Conservation (phyloP, 2,888 invertebrate species). For the Lycia hirtaria region DNA sequence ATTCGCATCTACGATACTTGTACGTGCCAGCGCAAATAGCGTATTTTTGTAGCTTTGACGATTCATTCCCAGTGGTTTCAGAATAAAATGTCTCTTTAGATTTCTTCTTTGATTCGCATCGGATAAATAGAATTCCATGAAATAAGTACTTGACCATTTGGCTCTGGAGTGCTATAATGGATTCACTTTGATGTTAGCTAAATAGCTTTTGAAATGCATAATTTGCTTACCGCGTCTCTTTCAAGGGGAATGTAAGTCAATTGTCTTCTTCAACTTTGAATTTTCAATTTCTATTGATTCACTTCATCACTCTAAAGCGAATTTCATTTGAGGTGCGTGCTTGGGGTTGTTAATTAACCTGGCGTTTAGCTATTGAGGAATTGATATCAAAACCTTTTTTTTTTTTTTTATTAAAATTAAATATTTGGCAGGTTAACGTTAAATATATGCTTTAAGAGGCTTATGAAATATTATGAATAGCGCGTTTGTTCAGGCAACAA, state of each 20-base stretch:
- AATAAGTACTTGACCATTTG: constrained; percentile 46
- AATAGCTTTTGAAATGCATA: constrained; percentile 46
- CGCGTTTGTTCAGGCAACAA: no score
- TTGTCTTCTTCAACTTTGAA: constrained; percentile 38
- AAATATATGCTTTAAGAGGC: no score
- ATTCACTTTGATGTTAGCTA: constrained; percentile 47
- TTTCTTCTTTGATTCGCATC: constrained; percentile 1
- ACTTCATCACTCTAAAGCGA: no score
- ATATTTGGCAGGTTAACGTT: no score
- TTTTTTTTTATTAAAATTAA: no score
- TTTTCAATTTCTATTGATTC: constrained; percentile 22
- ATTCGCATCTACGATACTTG: no score
- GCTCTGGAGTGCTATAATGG: constrained; percentile 43
- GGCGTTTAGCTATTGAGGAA: not conserved
- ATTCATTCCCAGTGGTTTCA: not conserved
- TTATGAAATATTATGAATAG: no score
- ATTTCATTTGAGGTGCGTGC: constrained; percentile 18
- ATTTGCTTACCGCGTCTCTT: constrained; percentile 38
- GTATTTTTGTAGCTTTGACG: not conserved
- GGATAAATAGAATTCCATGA: constrained; percentile 34
- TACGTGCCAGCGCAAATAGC: no score
- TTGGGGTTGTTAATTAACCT: constrained; percentile 15
- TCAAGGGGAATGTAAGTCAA: constrained; percentile 35
- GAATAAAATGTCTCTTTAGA: not conserved
- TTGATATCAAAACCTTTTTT: no score